Evolutionary conservation across 2,888 invertebrate species (phyloP).

Genomic region (Cremastobaeus sp.): DNA sequence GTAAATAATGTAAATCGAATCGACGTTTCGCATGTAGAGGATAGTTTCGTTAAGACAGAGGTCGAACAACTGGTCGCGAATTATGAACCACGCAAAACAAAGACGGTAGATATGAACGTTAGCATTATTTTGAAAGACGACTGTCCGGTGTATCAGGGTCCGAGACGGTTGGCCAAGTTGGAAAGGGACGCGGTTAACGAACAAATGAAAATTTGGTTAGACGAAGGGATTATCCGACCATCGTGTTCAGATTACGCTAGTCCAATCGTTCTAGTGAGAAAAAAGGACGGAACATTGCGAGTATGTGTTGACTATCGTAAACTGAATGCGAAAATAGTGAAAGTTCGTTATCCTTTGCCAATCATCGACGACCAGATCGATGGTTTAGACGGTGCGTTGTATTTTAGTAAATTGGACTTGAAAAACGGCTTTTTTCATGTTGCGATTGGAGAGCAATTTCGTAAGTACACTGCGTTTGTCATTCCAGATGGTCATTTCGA

Average conservation of each 20-base stretch:
- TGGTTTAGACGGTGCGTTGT: too few relatives aligned
- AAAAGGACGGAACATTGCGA: too few relatives aligned
- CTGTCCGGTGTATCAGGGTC: slow-evolving; percentile 63
- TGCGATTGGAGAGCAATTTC: neutral
- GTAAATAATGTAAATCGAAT: neutral
- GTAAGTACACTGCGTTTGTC: neutral
- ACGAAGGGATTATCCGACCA: too few relatives aligned
- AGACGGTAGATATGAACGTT: slow-evolving; percentile 12
- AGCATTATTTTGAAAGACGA: slow-evolving; percentile 64
- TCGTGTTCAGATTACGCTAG: too few relatives aligned
- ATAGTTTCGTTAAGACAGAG: neutral
- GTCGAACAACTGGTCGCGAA: neutral
- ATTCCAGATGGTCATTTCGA: slow-evolving; percentile 5
- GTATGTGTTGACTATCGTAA: too few relatives aligned
- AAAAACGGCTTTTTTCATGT: too few relatives aligned
- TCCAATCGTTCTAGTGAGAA: too few relatives aligned
- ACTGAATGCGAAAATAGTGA: too few relatives aligned
- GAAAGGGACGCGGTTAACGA: neutral
- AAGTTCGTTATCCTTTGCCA: too few relatives aligned
- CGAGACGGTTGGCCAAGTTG: slow-evolving; percentile 34
- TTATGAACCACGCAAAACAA: slow-evolving; percentile 50
- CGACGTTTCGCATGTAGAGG: neutral
- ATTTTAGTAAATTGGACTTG: neutral
- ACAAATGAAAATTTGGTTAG: neutral
- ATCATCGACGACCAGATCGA: too few relatives aligned